Evolutionary conservation across 2,888 invertebrate species (phyloP), one percentile per base, ranked within the genome.

Genomic region (Trilocha varians): DNA sequence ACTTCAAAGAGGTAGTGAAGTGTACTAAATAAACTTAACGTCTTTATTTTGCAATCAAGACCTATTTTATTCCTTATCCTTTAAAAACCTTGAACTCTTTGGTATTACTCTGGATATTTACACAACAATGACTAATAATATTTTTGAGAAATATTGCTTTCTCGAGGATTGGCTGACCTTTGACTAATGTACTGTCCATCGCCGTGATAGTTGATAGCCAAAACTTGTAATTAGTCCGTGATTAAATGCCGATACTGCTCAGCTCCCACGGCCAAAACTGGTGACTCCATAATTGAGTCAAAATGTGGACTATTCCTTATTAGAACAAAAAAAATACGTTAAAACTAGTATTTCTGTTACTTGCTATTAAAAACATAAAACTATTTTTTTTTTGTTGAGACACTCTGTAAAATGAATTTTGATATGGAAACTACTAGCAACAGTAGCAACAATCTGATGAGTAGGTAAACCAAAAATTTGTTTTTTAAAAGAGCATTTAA

Each of bases 171-270:
- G n/a, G 34, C 40, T 63, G 66, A 65, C 69, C 67, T 57, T 71
- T 70, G 55, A 55, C 62, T 84, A 84, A 84, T 83, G 84, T 76
- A 75, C 75, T 78, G 79, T 78, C 79, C 63, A 63, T 72, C 70
- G 52, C 51, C 55, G 62, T 71, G 77, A 79, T 77, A 80, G 70
- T 61, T 60, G 66, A 73, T 71, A 72, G 70, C 63, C 75, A 71
- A 78, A 84, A 75, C 82, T 77, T 64, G 78, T 83, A 84, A 84
- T 83, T 84, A 84, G 63, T 39, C 53, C 49, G 60, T 74, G 70
- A 77, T 80, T 77, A 71, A 70, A 66, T 66, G 63, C 63, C 70
- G 70, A 74, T 72, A 72, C 59, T 55, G 50, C 44, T 57, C 61
- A 51, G 62, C 68, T 79, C 79, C 71, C 79, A 79, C 77, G 77